These are phyloP conservation scores for Leucoma salicis DNA, from an alignment of 2,888 invertebrate genomes.

Conservation along the genomic window DNA sequence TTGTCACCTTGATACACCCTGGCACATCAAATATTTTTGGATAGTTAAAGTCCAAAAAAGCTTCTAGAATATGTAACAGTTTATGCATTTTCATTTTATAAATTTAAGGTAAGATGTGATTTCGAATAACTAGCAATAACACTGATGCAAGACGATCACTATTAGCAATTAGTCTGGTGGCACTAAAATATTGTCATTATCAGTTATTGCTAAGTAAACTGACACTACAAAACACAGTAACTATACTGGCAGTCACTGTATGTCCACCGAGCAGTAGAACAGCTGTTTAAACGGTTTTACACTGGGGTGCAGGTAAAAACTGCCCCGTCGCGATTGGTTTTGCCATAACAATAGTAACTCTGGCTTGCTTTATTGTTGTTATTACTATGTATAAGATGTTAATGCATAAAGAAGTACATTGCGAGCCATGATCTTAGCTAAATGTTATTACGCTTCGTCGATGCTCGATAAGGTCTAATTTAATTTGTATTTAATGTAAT, in stretches of 20 bases:
- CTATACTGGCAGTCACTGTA: too few relatives aligned
- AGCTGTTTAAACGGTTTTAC: background rate
- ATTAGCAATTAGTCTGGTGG: conserved; percentile 21
- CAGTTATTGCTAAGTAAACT: conserved; percentile 19
- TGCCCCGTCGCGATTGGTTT: conserved; percentile 36
- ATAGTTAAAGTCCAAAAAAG: conserved; percentile 47
- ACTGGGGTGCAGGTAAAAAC: conserved; percentile 58
- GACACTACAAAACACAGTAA: conserved; percentile 19
- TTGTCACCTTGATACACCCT: conserved; percentile 48
- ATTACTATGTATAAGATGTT: background rate
- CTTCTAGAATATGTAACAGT: conserved; percentile 39
- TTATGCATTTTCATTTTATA: conserved; percentile 45
- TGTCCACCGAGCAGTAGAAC: background rate
- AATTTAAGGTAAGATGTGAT: conserved; percentile 27
- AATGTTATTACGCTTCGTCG: background rate
- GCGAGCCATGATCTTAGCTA: background rate
- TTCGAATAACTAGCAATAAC: conserved; percentile 39
- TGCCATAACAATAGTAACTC: conserved; percentile 3
- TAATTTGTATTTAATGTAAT: too few relatives aligned
- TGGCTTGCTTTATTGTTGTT: background rate
- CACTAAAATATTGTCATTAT: conserved; percentile 21
- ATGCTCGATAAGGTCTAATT: too few relatives aligned
- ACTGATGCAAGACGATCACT: conserved; percentile 38
- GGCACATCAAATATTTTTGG: conserved; percentile 33
- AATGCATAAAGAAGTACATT: background rate